Evolutionary conservation across 2,113 vertebrate genomes (phyloP), one percentile per base, ranked within the genome.

Genomic region (Oncorhynchus mykiss): DNA sequence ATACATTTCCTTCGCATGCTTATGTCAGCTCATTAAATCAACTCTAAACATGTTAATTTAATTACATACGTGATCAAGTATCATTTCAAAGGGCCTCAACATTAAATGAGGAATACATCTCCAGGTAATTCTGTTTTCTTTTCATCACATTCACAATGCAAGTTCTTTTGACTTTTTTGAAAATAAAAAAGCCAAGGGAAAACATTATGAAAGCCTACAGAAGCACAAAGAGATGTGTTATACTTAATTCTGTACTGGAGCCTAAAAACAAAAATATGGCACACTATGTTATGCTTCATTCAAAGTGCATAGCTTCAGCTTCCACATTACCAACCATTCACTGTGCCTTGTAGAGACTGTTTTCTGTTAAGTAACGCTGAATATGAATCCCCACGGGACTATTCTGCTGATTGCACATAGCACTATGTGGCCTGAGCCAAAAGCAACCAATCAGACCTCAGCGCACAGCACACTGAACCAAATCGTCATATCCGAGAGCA

Each of bases 291-390:
- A 16, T 54, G 51, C 16, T 54, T 54, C 12, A 54, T 54, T 54
- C 14, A 54, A 16, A 18, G 13, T 54, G 14, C 14, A 18, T 16
- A 54, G 51, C 51, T 54, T 54, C 14, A 54, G 51, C 16, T 4
- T 54, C 16, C 16, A 13, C 51, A 18, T 54, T 54, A 54, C 67
- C 20, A n/a, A 45, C 34, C 34, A 14, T 20, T 70, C 3, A 1
- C 6, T 5, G 20, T 18, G 54, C 65, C 51, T 31, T 59, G 25
- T 54, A 45, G 65, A 12, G 34, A 67, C 67, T 70, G 14, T 67
- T 73, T 73, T 76, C 71, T 74, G 76, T 76, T 22, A 60, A 76
- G 24, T 78, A 84, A 81, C 76, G 75, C 73, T 78, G 79, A 78
- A 78, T 81, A 18, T 67, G 57, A 22, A 67, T 68, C 16, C 75